A percentile compares a stretch with the other conserved stretches of the same genome.
phyloP scores from a whole-genome alignment of 2,888 invertebrate genomes.

The Shargacucullia verbasci region DNA sequence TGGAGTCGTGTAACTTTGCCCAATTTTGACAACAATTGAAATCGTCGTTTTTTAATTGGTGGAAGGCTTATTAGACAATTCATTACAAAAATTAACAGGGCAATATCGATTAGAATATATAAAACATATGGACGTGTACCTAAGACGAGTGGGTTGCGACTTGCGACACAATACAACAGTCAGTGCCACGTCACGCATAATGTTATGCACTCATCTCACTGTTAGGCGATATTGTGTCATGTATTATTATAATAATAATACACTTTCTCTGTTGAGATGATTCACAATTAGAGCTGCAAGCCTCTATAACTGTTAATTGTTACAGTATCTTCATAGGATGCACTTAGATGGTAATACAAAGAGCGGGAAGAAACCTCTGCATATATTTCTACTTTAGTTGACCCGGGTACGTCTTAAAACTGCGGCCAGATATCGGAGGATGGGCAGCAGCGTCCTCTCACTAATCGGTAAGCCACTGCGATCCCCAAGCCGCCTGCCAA shows the following conservation, averaged over 20 bases:
- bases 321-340: background rate
- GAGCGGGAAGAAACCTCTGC: no score
- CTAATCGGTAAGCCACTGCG: no score
- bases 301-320: slow-evolving; percentile 26
- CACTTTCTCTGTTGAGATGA: slow-evolving; percentile 48
- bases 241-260: slow-evolving; percentile 58
- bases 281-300: slow-evolving; percentile 35
- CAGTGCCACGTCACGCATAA: slow-evolving; percentile 55
- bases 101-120: slow-evolving; percentile 37
- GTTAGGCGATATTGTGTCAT: slow-evolving; percentile 60
- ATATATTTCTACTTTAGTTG: no score
- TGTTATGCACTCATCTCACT: slow-evolving; percentile 61
- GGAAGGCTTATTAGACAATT: no score
- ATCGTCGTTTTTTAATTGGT: no score
- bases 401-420: no score
- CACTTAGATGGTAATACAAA: no score
- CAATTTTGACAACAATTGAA: no score
- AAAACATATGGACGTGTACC: slow-evolving; percentile 41
- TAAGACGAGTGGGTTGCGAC: slow-evolving; percentile 33
- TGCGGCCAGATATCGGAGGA: no score
- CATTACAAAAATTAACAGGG: slow-evolving; percentile 37
- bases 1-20: no score
- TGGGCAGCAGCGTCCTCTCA: no score
- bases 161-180: slow-evolving; percentile 48
- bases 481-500: no score